phyloP scores from a whole-genome alignment of 2,888 invertebrate species.

The Germaria angustata region DNA sequence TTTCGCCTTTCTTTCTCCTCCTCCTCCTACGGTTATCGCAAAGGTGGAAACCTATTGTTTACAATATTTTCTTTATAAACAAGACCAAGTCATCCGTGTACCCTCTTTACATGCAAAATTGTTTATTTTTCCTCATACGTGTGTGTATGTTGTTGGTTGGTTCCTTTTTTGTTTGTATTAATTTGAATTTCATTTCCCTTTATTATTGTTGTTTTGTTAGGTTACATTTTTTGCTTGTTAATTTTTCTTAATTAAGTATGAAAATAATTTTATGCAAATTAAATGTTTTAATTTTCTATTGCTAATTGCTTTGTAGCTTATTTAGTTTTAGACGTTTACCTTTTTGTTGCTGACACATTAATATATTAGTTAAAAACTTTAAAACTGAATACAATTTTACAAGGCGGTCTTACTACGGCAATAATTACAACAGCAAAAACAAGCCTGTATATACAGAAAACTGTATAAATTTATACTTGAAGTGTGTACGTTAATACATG shows the following conservation, averaged over 20 bases:
- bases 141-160: neutral
- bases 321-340: neutral
- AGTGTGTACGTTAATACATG: no score
- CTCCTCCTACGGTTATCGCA: no score
- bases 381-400: no score
- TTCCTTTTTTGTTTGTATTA: neutral
- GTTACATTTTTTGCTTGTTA: constrained; percentile 45
- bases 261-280: constrained; percentile 65
- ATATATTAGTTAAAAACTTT: constrained; percentile 12
- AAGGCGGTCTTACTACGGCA: no score
- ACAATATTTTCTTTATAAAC: no score
- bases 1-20: no score
- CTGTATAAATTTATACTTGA: no score
- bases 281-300: constrained; percentile 60
- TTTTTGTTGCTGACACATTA: neutral
- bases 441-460: no score
- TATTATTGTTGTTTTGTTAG: constrained; percentile 6
- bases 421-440: no score
- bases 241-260: constrained; percentile 65
- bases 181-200: constrained; percentile 10
- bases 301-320: constrained; percentile 45
- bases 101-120: neutral
- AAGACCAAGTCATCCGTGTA: neutral
- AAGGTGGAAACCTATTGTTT: no score
- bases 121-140: neutral